Base-by-base conservation (phyloP, 2,113 vertebrate genomes). In the Argyrosomus japonicus region DNA sequence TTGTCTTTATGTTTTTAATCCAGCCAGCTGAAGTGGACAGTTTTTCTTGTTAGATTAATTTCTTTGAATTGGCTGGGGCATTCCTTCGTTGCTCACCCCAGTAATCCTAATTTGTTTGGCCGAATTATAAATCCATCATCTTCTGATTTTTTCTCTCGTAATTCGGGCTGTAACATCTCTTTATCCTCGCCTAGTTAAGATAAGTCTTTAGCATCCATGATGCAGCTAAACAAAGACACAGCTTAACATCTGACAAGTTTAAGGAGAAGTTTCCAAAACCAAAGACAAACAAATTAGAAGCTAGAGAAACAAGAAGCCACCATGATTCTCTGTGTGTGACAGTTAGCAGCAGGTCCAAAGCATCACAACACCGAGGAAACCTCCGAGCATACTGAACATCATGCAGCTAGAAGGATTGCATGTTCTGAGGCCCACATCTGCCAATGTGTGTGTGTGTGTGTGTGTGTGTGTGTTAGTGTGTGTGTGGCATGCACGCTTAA, bases 351-450 rank as follows among this genome's bases (percentile, higher is more conserved):
- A 63, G 58, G 32, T 72, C 58, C 3, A 14, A 54, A 13, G 1
- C 27, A 27, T 60, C 40, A 50, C 9, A 51, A 11, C 43, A 18
- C 15, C 23, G n/a, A 45, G 53, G 61, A 74, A 83, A 61, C 56
- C 15, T 54, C 32, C 2, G 0, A 43, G 36, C 56, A 68, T 1
- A 21, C 43, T 27, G 43, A 77, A 60, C 54, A 72, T 72, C 60
- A 65, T 68, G 61, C 32, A 40, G 36, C 36, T 60, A 36, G 57
- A 68, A 6, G 51, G 58, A 50, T 27, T 56, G 27, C 64, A 47
- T 47, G 45, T 13, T 47, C 13, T 47, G 45, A 73, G 17, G 57
- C 15, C 56, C 61, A 82, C 67, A 86, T 82, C 68, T 86, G 84
- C 47, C 51, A 8, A 19, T 67, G 64, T 76, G 73, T 68, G 67